Evolutionary conservation across 2,113 vertebrate genomes (phyloP).

Genomic region (Spilogale gracilis): DNA sequence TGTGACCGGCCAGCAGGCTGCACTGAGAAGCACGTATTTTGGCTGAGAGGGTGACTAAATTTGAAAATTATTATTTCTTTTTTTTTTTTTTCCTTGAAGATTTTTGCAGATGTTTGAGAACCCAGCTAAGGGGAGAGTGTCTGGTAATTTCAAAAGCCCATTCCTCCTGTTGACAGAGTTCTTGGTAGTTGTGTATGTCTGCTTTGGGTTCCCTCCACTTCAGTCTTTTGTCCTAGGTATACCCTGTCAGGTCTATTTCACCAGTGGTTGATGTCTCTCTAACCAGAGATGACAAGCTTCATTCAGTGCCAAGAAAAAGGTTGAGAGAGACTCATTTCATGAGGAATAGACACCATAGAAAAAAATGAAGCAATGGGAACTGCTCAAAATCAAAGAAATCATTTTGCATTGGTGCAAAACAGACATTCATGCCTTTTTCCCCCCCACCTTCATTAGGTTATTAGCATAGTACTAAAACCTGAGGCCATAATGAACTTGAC

Average conservation of each 20-base stretch:
- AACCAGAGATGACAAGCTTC: not conserved
- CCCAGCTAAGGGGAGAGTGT: not conserved
- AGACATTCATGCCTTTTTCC: not conserved
- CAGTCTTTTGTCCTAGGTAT: not conserved
- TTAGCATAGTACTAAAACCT: not conserved
- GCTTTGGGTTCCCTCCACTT: not conserved
- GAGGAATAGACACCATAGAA: not conserved
- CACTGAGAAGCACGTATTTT: slow-evolving; percentile 7
- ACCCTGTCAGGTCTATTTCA: not conserved
- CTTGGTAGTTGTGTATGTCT: no score
- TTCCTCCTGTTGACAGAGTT: not conserved
- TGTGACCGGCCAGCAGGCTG: not conserved
- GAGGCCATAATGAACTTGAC: not conserved
- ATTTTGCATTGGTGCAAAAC: not conserved
- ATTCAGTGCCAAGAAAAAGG: not conserved
- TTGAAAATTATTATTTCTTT: not conserved
- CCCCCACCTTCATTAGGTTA: not conserved
- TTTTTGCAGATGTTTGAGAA: slow-evolving; percentile 28
- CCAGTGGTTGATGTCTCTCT: not conserved
- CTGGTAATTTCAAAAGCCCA: not conserved
- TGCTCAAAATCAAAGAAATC: not conserved
- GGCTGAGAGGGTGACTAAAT: not conserved
- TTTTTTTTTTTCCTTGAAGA: slow-evolving; percentile 4
- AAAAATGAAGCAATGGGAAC: not conserved
- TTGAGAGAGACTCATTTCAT: not conserved